Evolutionary conservation across 2,797 vertebrate species (phyloP).

Genomic region (Rhabdomys pumilio): DNA sequence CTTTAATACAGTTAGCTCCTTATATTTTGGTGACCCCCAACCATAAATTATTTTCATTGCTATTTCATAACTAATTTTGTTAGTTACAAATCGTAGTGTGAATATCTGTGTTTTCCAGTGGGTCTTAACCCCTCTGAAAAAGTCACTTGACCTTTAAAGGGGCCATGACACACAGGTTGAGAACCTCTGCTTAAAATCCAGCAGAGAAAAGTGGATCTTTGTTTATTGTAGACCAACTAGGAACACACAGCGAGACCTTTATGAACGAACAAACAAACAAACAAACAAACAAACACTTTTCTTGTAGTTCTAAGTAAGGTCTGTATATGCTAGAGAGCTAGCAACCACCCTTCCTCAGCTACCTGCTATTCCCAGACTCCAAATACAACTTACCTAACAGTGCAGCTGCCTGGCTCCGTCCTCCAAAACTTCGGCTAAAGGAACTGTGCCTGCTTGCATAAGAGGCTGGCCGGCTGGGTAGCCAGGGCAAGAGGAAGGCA

Average conservation of each 20-base stretch:
- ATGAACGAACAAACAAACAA: too few relatives aligned
- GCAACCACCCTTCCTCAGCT: slow-evolving; percentile 79
- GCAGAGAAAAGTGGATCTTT: not conserved
- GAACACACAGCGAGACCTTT: not conserved
- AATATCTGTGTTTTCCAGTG: not conserved
- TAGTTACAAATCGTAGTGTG: not conserved
- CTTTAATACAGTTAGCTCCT: not conserved
- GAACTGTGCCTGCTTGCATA: slow-evolving; percentile 99
- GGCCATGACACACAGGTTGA: too few relatives aligned
- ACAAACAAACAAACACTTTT: not conserved
- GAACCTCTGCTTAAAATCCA: not conserved
- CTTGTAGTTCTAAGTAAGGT: not conserved
- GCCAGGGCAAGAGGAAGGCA: slow-evolving; percentile 96
- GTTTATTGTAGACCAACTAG: not conserved
- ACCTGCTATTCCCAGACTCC: slow-evolving; percentile 78
- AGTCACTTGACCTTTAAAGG: not conserved
- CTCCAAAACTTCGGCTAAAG: slow-evolving; percentile 99
- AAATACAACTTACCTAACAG: slow-evolving; percentile 94
- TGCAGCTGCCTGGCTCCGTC: slow-evolving; percentile 98
- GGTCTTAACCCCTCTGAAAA: not conserved
- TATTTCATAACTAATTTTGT: not conserved
- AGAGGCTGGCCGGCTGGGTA: slow-evolving; percentile 98
- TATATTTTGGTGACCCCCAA: not conserved
- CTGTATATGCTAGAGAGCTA: slow-evolving; percentile 14
- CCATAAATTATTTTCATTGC: not conserved